phyloP scores from a whole-genome alignment of 2,797 vertebrate genomes.

The Aldrovandia affinis region DNA sequence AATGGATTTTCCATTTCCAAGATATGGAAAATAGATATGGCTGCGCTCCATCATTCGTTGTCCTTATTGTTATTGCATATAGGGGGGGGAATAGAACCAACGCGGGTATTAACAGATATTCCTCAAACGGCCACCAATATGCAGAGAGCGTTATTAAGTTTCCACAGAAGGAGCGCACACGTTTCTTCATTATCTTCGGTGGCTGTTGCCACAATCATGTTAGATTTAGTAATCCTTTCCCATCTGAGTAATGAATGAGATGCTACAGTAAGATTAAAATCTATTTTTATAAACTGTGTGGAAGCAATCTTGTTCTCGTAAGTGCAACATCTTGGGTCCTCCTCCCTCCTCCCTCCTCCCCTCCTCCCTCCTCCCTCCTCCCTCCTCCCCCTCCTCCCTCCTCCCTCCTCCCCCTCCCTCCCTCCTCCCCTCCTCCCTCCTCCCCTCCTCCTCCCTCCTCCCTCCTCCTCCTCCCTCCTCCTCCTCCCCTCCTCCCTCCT shows the following conservation, averaged over 20 bases:
- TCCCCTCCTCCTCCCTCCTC: too few species aligned
- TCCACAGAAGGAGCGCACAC: constrained; percentile 1
- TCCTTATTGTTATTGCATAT: constrained; percentile 20
- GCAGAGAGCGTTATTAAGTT: constrained; percentile 18
- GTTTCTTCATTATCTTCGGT: constrained; percentile 26
- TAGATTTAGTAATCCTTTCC: constrained; percentile 49
- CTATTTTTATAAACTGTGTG: constrained; percentile 37
- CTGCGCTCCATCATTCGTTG: neutral
- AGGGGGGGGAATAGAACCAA: neutral
- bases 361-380: too few species aligned
- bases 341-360: too few species aligned
- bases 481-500: too few species aligned
- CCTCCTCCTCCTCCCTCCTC: too few species aligned
- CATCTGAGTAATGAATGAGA: constrained; percentile 39
- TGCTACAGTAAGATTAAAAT: constrained; percentile 30
- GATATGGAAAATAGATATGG: neutral
- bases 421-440: too few species aligned
- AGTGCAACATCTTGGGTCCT: constrained; percentile 33
- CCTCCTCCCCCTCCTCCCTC: too few species aligned
- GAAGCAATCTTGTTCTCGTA: constrained; percentile 38
- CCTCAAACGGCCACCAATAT: neutral
- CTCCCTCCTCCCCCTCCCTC: too few species aligned
- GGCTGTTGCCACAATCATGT: constrained; percentile 30
- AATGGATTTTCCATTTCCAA: neutral
- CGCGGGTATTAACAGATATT: constrained; percentile 15